phyloP scores from a whole-genome alignment of 2,113 vertebrate genomes.

The Xerus inauris region DNA sequence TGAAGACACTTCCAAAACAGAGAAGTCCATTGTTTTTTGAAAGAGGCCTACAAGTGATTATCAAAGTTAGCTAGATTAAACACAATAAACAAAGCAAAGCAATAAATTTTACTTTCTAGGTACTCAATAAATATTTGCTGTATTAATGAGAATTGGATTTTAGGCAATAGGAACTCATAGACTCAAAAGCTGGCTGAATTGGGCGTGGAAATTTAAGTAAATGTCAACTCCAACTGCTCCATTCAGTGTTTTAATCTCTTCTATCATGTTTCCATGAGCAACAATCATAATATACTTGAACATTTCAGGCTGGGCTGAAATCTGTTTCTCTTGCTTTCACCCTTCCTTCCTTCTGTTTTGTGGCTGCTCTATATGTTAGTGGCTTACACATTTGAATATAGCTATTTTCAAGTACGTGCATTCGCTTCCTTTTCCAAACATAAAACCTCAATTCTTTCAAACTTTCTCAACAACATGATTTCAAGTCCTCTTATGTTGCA shows the following conservation, averaged over 20 bases:
- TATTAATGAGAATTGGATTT: conserved; percentile 11
- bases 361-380: not conserved
- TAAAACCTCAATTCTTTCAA: not conserved
- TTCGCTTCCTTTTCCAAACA: not conserved
- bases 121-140: not conserved
- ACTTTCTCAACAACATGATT: not conserved
- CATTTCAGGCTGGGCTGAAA: not conserved
- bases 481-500: not conserved
- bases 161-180: not conserved
- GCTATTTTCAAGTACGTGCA: not conserved
- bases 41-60: not conserved
- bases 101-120: not conserved
- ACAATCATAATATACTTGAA: not conserved
- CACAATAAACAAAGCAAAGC: conserved; percentile 27
- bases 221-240: not conserved
- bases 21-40: conserved; percentile 2
- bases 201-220: conserved; percentile 1
- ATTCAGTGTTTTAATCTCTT: not conserved
- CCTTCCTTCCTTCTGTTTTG: not conserved
- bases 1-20: not conserved
- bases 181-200: not conserved
- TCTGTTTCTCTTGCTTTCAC: not conserved
- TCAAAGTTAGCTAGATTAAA: conserved; percentile 18
- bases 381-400: not conserved
- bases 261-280: not conserved